phyloP scores from a whole-genome alignment of 2,797 vertebrate genomes.

The Darevskia mixta region DNA sequence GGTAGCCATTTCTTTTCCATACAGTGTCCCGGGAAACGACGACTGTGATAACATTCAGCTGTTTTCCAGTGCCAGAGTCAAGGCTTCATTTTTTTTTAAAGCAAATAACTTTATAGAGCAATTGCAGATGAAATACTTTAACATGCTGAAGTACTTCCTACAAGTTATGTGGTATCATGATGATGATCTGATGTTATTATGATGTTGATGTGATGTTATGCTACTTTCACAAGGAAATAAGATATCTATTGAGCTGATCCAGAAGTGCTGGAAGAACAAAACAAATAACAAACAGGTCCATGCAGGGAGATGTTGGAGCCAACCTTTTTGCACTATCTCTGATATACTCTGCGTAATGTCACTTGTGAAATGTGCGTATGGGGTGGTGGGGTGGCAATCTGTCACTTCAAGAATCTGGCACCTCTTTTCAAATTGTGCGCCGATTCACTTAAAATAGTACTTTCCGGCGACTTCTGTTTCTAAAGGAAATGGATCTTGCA shows the following conservation, averaged over 20 bases:
- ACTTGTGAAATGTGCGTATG: background rate
- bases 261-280: background rate
- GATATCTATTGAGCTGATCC: background rate
- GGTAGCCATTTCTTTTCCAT: too few species aligned
- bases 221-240: background rate
- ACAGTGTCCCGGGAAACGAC: too few species aligned
- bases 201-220: background rate
- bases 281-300: background rate
- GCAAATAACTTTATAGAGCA: too few species aligned
- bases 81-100: too few species aligned
- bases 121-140: background rate
- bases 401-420: background rate
- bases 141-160: background rate
- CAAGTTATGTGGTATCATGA: background rate
- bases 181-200: background rate
- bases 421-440: background rate
- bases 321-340: background rate
- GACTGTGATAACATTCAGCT: too few species aligned
- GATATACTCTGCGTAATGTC: background rate
- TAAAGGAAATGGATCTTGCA: background rate
- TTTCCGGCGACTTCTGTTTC: background rate
- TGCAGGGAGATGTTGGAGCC: background rate
- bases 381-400: background rate
- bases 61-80: too few species aligned
- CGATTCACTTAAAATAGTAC: background rate